Evolutionary conservation across 2,113 vertebrate species (phyloP), one percentile per base, ranked within the genome.

Genomic region (Coregonus clupeaformis): DNA sequence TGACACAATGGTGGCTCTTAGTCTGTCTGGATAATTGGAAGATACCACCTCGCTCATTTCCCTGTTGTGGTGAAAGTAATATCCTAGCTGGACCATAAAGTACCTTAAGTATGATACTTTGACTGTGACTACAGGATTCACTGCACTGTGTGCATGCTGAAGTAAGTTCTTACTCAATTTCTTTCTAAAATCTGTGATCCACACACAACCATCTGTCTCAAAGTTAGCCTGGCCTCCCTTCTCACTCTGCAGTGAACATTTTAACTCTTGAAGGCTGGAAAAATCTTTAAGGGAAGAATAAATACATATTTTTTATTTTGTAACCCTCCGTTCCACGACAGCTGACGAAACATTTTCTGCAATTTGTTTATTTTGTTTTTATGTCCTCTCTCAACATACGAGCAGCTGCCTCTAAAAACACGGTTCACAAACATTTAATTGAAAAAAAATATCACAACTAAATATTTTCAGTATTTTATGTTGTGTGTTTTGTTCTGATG

Each of bases 331-430:
- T 71, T 86, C 52, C 16, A 45, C 79, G 83, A 85, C 86, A 89
- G 86, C 83, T 85, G 86, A 89, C 64, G 79, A 86, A 89, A 84
- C 87, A 87, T 86, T 89, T 80, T 73, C 82, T 80, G 75, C 82
- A 83, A 89, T 86, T 86, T 87, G 84, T 86, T 88, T 86, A 84
- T 86, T 89, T 81, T 74, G 72, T 85, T 86, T 84, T 77, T 67
- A 80, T 84, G 84, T 83, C 79, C 77, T 84, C 32, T 55, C 57
- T 42, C 57, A 68, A 80, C 73, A 68, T 83, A 76, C 42, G 75
- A 87, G 80, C 82, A 89, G 88, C 82, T 90, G 88, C 78, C 78
- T 83, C 78, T 77, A 76, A 29, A 86, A 49, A 47, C 76, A 82
- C 29, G 68, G 32, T 78, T 83, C 73, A 76, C 80, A 85, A 80